These are phyloP conservation scores for Cephus rjabovi DNA, from an alignment of 2,888 invertebrate genomes.

Conservation along the genomic window DNA sequence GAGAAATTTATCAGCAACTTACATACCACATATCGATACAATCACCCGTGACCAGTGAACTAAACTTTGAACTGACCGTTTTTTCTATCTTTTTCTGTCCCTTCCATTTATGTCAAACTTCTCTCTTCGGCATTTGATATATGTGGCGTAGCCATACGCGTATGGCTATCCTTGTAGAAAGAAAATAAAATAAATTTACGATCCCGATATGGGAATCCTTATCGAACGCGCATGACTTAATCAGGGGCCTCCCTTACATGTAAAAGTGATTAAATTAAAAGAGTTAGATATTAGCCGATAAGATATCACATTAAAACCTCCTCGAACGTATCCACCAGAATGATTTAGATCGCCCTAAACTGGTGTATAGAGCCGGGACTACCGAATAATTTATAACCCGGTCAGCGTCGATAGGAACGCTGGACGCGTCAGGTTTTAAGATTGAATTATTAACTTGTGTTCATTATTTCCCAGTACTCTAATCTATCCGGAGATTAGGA, in stretches of 20 bases:
- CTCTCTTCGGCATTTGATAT: background rate
- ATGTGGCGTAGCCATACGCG: background rate
- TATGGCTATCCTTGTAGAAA: background rate
- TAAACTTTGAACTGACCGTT: background rate
- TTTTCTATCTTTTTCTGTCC: background rate
- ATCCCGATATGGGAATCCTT: constrained; percentile 5
- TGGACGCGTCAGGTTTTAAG: constrained; percentile 15
- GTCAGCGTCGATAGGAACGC: constrained; percentile 6
- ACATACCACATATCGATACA: too few relatives aligned
- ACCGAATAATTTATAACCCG: constrained; percentile 27
- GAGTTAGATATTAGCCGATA: background rate
- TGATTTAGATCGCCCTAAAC: constrained; percentile 25
- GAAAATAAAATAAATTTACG: background rate
- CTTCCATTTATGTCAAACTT: background rate
- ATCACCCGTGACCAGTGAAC: too few relatives aligned
- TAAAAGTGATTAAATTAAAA: constrained; percentile 2
- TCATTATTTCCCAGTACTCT: constrained; percentile 17
- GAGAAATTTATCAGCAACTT: background rate
- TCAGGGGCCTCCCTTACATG: background rate
- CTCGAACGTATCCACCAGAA: background rate
- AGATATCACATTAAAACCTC: background rate
- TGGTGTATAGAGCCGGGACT: constrained; percentile 16
- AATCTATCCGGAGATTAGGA: background rate
- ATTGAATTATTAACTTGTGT: constrained; percentile 32
- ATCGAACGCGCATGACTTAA: background rate